Conservation (phyloP, 2,113 vertebrate genomes). For the Xenopus tropicalis region UCB_Xtro_10.0 CM004444.2:97496501-97497000, state of each 20-base stretch:
- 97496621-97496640: slow-evolving; percentile 1
- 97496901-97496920: no score
- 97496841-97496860: neutral
- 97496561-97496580: no score
- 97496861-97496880: neutral
- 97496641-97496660: neutral
- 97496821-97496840: neutral
- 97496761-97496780: slow-evolving; percentile 27
- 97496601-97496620: slow-evolving; percentile 6
- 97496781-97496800: neutral
- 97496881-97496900: no score
- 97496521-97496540: no score
- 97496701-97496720: slow-evolving; percentile 10
- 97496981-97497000: no score
- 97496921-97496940: no score
- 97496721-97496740: neutral
- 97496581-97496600: no score
- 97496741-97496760: slow-evolving; percentile 22
- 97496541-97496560: no score
- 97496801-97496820: neutral
- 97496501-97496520: no score
- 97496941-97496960: no score
- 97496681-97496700: slow-evolving; percentile 1
- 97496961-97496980: no score
- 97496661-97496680: slow-evolving; percentile 20